phyloP scores from a whole-genome alignment of 2,797 vertebrate species.

The Anas georgica region DNA sequence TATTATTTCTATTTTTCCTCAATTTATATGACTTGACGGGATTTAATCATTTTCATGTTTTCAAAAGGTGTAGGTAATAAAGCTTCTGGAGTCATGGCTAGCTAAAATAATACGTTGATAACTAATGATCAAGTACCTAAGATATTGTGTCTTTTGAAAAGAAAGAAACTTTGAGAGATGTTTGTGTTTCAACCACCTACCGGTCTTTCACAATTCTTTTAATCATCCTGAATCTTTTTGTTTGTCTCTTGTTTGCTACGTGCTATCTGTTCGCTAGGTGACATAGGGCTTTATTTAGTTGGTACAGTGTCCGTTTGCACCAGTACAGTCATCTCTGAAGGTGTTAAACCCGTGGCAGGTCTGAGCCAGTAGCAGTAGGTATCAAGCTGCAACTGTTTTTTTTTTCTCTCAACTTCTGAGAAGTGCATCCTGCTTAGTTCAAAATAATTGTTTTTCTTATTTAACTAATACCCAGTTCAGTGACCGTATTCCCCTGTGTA shows the following conservation, averaged over 20 bases:
- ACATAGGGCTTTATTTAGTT: constrained; percentile 34
- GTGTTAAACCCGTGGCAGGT: background rate
- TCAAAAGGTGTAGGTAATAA: constrained; percentile 19
- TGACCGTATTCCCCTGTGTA: background rate
- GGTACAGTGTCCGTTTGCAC: background rate
- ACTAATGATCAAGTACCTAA: constrained; percentile 19
- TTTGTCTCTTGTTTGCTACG: constrained; percentile 17
- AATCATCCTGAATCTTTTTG: constrained; percentile 5
- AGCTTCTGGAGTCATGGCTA: constrained; percentile 41
- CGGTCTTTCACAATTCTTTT: constrained; percentile 3
- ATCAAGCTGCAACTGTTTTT: background rate
- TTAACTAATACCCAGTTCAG: background rate
- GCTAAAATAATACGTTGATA: constrained; percentile 39
- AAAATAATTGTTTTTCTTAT: background rate
- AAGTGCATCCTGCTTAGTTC: background rate
- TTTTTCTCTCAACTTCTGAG: background rate
- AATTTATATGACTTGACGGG: background rate
- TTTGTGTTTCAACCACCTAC: constrained; percentile 41
- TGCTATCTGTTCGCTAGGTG: constrained; percentile 21
- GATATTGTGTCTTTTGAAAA: constrained; percentile 34
- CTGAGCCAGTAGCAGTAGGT: background rate
- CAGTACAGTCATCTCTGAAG: background rate
- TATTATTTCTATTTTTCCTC: background rate
- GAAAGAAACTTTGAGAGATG: background rate
- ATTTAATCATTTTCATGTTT: background rate